Percentiles rank a stretch among this genome's conserved stretches.
phyloP scores from a whole-genome alignment of 2,113 vertebrate genomes.

The Rhagologus leucostigma region DNA sequence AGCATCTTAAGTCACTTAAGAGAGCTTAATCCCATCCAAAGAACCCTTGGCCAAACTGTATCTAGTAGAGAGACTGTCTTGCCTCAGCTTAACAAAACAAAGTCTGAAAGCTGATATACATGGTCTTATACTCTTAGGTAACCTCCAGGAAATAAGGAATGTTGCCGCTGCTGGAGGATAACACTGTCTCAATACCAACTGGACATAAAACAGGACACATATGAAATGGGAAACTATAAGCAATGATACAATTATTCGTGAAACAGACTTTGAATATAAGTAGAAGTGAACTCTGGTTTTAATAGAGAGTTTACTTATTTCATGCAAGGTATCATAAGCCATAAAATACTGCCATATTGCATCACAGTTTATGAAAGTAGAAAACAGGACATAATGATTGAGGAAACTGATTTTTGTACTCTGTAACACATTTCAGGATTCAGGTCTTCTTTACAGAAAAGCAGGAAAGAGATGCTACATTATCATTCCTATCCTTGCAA shows the following conservation, averaged over 20 bases:
- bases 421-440: not conserved
- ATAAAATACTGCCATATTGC: not conserved
- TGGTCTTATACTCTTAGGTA: not conserved
- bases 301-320: not conserved
- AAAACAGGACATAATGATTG: not conserved
- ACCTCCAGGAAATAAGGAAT: not conserved
- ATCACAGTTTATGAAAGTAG: not conserved
- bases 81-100: not conserved
- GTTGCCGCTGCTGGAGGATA: not conserved
- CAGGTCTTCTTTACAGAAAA: not conserved
- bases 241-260: not conserved
- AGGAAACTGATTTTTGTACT: not conserved
- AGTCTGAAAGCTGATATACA: not conserved
- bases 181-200: not conserved
- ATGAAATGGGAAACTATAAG: not conserved
- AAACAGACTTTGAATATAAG: not conserved
- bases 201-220: not conserved
- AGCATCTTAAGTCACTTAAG: not conserved
- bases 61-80: not conserved
- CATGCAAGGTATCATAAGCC: not conserved
- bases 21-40: constrained; percentile 2
- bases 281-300: not conserved
- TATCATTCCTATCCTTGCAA: not conserved
- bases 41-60: not conserved
- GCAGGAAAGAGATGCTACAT: not conserved